A percentile compares a stretch with the other conserved stretches of the same genome.
Evolutionary conservation across 1,140 invertebrate species (phyloP).

Genomic region (Harlomillsia oculata): DNA sequence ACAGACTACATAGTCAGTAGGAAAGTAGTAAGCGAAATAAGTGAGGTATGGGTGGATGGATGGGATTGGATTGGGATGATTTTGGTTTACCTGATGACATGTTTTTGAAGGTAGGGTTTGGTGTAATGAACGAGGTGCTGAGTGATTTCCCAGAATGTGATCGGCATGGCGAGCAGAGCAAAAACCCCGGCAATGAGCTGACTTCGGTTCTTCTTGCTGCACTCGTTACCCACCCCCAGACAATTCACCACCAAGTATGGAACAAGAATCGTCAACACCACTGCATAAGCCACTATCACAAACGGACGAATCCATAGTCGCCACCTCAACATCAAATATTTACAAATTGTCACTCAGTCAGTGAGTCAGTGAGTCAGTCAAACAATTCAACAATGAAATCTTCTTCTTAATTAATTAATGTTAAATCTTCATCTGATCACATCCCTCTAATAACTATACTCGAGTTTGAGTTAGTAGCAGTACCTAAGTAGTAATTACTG

Average conservation of each 20-base stretch:
- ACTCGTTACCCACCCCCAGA: slow-evolving; percentile 37
- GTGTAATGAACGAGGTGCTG: slow-evolving; percentile 86
- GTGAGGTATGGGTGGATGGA: no score
- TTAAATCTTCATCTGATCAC: not conserved
- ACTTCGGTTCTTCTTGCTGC: slow-evolving; percentile 49
- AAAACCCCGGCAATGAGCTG: slow-evolving; percentile 79
- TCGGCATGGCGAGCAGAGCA: slow-evolving; percentile 77
- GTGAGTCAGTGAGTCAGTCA: not conserved
- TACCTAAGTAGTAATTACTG: no score
- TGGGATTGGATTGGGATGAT: no score
- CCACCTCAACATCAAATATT: no score
- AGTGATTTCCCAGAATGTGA: slow-evolving; percentile 87
- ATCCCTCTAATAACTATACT: no score
- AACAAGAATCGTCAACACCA: slow-evolving; percentile 70
- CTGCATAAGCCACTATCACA: slow-evolving; percentile 63
- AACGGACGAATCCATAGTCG: slow-evolving; percentile 78
- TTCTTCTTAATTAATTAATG: not conserved
- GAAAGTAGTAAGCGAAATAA: no score
- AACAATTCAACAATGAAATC: not conserved
- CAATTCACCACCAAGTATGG: slow-evolving; percentile 64
- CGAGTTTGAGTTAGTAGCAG: no score
- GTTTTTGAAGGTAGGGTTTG: slow-evolving; percentile 82
- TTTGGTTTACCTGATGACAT: slow-evolving; percentile 79
- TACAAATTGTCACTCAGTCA: slow-evolving; percentile 20
- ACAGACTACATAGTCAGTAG: no score